These are phyloP conservation scores for Cepphus grylle DNA, from an alignment of 2,113 vertebrate species.

Conservation along the genomic window DNA sequence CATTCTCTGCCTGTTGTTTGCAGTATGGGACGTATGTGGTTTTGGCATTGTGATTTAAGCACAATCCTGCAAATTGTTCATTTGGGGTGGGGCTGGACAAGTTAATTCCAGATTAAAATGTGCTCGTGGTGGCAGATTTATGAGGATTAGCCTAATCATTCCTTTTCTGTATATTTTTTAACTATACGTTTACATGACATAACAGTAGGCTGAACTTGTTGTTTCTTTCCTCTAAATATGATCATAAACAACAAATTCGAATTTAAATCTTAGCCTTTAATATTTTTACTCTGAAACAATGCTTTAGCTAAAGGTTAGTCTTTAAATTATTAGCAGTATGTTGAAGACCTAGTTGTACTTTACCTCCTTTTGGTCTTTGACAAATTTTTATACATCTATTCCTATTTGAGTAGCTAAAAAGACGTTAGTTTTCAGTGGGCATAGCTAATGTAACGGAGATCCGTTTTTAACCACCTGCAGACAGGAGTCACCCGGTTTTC, in stretches of 20 bases:
- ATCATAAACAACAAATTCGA: not conserved
- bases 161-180: not conserved
- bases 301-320: not conserved
- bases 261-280: not conserved
- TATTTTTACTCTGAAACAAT: not conserved
- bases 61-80: not conserved
- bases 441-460: not conserved
- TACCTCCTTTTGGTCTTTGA: not conserved
- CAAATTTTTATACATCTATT: not conserved
- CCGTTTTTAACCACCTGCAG: not conserved
- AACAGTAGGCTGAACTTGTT: not conserved
- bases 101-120: not conserved
- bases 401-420: not conserved
- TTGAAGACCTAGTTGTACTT: not conserved
- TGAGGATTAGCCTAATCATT: not conserved
- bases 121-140: not conserved
- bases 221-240: not conserved
- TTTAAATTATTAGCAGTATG: not conserved
- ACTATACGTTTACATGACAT: not conserved
- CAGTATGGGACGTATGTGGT: not conserved
- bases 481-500: not conserved
- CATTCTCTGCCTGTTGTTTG: conserved; percentile 30
- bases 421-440: not conserved
- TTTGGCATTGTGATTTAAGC: not conserved
- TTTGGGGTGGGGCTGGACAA: not conserved